Evolutionary conservation across 2,797 vertebrate species (phyloP).

Genomic region (Smutsia gigantea): DNA sequence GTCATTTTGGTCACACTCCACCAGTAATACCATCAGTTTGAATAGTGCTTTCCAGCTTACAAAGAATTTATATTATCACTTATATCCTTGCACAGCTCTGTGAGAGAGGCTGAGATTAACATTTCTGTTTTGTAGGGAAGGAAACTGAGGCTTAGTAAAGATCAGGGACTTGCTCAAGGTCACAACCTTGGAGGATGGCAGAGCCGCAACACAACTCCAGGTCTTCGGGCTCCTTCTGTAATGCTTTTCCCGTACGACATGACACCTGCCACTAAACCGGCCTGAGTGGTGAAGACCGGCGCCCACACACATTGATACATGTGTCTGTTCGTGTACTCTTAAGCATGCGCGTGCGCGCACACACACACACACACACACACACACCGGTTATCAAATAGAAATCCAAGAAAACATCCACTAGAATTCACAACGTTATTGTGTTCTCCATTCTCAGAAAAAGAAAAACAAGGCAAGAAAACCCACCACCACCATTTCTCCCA

Average conservation of each 20-base stretch:
- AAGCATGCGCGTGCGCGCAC: neutral
- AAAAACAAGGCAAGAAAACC: neutral
- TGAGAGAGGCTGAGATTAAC: neutral
- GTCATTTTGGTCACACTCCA: conserved; percentile 58
- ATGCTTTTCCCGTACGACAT: neutral
- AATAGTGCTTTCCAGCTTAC: conserved; percentile 48
- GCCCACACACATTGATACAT: neutral
- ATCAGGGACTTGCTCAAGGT: neutral
- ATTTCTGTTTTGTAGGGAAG: conserved; percentile 39
- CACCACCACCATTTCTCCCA: neutral
- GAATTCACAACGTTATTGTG: neutral
- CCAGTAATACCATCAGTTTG: conserved; percentile 62
- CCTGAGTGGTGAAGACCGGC: neutral
- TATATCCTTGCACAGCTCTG: neutral
- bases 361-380: neutral
- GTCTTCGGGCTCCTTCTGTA: neutral
- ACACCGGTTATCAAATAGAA: neutral
- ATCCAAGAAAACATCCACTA: neutral
- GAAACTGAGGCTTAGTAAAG: neutral
- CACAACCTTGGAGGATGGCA: neutral
- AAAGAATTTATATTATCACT: conserved; percentile 48
- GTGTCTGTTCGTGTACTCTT: neutral
- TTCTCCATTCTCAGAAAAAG: neutral
- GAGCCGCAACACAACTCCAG: neutral
- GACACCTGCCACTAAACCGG: neutral